Percentiles rank a stretch among this genome's conserved stretches.
Conservation (phyloP, 2,113 vertebrate species). For the Chionis minor region DNA sequence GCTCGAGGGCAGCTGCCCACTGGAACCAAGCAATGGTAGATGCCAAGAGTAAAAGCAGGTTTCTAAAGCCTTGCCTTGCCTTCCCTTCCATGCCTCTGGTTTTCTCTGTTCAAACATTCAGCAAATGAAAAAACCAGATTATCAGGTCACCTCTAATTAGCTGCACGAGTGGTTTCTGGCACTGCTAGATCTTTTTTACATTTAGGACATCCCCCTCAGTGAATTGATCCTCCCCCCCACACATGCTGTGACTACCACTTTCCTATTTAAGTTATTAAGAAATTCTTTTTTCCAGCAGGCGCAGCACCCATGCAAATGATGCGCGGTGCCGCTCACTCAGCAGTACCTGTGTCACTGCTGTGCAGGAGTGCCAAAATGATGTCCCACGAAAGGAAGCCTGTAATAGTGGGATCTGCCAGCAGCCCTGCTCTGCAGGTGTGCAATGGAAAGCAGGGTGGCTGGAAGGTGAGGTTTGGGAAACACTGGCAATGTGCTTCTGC, state of each 20-base stretch:
- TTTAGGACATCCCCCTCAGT: neutral
- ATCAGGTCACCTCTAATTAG: neutral
- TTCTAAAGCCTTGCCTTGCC: neutral
- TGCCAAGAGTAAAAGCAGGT: neutral
- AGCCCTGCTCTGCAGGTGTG: neutral
- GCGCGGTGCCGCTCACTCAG: neutral
- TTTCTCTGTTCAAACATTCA: neutral
- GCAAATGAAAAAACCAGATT: neutral
- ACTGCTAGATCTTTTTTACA: neutral
- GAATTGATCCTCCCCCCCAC: neutral
- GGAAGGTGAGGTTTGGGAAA: neutral
- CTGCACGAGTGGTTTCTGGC: neutral
- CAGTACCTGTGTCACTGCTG: neutral
- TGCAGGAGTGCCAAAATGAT: neutral
- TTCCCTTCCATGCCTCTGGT: neutral
- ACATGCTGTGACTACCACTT: neutral
- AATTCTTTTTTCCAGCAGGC: neutral
- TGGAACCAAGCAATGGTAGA: neutral
- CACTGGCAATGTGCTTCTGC: neutral
- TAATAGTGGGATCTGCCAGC: neutral
- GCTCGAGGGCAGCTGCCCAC: neutral
- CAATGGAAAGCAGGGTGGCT: accelerated
- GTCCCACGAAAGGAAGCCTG: accelerated
- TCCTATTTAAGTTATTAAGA: neutral
- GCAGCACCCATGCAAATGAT: neutral